These are phyloP conservation scores for Drosophila pseudotalamancana DNA, from an alignment of 2,888 invertebrate genomes.

Conservation along the genomic window DNA sequence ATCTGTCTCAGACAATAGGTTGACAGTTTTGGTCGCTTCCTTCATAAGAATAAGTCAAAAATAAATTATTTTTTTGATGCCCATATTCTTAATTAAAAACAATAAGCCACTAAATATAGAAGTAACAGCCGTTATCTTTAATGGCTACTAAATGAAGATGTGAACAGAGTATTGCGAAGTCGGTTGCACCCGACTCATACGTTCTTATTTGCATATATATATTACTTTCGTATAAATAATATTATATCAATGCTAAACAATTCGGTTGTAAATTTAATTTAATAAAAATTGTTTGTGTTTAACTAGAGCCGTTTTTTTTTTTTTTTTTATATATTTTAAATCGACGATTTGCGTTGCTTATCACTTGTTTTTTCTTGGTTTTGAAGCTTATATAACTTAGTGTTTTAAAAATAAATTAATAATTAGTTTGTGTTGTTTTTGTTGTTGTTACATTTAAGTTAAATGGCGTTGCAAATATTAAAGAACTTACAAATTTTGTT, in stretches of 20 bases:
- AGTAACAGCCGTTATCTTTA: too few relatives aligned
- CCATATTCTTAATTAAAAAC: too few relatives aligned
- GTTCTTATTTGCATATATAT: conserved; percentile 20
- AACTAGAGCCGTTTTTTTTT: not conserved
- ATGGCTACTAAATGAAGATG: not conserved
- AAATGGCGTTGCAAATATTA: conserved; percentile 52
- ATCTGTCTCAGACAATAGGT: too few relatives aligned
- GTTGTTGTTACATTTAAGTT: conserved; percentile 67
- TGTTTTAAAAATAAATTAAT: conserved; percentile 51
- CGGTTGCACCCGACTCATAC: conserved; percentile 6
- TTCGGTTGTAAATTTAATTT: not conserved
- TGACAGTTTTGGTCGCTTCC: too few relatives aligned
- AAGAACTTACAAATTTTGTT: conserved; percentile 45
- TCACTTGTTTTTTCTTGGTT: conserved; percentile 45
- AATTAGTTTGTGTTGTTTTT: conserved; percentile 76
- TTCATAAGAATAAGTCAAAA: too few relatives aligned
- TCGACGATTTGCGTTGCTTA: conserved; percentile 40
- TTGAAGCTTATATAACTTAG: conserved; percentile 31
- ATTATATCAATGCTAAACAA: not conserved
- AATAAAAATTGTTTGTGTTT: not conserved
- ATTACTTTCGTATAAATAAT: conserved; percentile 8
- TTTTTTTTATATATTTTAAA: conserved; percentile 16
- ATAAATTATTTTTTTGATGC: too few relatives aligned
- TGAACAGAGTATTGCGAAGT: not conserved
- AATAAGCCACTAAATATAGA: too few relatives aligned